Conservation (phyloP, 2,113 vertebrate species). For the Bujurquina vittata region DNA sequence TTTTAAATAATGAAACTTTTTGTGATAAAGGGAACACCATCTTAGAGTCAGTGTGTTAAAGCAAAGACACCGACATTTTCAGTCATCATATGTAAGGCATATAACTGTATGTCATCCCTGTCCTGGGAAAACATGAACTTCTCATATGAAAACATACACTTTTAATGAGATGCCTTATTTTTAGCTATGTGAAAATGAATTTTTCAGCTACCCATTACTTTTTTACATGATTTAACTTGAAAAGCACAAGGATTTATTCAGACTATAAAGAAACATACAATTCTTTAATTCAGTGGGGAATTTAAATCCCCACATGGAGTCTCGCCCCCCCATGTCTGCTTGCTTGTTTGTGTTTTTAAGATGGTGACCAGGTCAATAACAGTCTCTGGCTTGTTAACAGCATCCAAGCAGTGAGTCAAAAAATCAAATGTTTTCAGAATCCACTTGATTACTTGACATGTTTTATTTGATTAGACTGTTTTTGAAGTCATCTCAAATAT, state of each 20-base stretch:
- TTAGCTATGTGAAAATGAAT: neutral
- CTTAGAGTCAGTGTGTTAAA: neutral
- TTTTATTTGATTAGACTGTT: neutral
- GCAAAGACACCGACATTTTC: neutral
- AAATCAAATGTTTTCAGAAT: neutral
- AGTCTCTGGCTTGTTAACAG: neutral
- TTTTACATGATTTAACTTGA: rapidly evolving
- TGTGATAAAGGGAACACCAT: neutral
- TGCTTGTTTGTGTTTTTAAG: neutral
- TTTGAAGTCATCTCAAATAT: neutral
- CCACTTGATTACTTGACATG: neutral
- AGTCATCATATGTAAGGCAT: neutral
- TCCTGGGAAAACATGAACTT: neutral
- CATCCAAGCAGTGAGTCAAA: neutral
- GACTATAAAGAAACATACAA: neutral
- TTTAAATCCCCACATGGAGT: neutral
- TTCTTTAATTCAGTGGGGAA: neutral
- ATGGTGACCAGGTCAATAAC: neutral
- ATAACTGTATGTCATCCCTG: rapidly evolving
- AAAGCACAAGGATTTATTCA: neutral
- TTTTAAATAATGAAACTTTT: neutral
- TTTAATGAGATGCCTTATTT: neutral
- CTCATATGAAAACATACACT: neutral
- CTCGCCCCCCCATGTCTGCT: too few relatives aligned
- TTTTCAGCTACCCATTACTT: neutral